These are phyloP conservation scores for Drosophila tanythrix DNA, from an alignment of 2,888 invertebrate genomes.

Conservation along the genomic window DNA sequence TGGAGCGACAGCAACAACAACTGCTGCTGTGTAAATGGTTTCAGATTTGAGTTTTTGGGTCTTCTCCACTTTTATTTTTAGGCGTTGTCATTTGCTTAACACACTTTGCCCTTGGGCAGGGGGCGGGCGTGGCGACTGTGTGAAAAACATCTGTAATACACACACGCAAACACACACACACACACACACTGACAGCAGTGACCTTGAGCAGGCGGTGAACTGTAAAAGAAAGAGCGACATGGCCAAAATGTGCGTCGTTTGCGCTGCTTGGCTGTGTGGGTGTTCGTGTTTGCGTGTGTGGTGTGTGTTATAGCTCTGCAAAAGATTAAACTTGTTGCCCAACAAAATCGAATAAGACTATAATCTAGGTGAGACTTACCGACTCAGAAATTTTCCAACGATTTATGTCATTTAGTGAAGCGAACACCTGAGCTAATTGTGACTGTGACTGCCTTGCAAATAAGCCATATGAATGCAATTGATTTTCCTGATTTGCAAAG, in stretches of 20 bases:
- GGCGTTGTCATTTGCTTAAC: slow-evolving; percentile 23
- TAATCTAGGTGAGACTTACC: not conserved
- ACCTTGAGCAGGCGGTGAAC: slow-evolving; percentile 68
- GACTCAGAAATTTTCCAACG: not conserved
- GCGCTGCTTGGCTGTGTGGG: slow-evolving; percentile 6
- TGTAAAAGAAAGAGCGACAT: slow-evolving; percentile 34
- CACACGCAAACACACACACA: slow-evolving; percentile 19
- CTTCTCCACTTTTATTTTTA: slow-evolving; percentile 26
- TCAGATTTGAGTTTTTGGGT: slow-evolving; percentile 18
- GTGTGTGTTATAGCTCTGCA: not conserved
- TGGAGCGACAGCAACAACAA: slow-evolving; percentile 42
- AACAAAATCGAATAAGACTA: slow-evolving; percentile 2
- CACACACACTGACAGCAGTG: slow-evolving; percentile 64
- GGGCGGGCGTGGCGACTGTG: slow-evolving; percentile 27
- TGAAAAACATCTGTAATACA: slow-evolving; percentile 41
- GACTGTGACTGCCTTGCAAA: not conserved
- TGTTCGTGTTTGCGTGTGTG: not conserved
- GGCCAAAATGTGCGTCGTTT: slow-evolving; percentile 28
- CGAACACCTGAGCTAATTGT: not conserved
- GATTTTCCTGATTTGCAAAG: not conserved
- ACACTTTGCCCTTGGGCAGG: not conserved
- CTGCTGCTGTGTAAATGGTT: slow-evolving; percentile 42
- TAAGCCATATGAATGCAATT: not conserved
- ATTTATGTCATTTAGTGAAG: not conserved
- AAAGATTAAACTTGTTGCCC: slow-evolving; percentile 46